Evolutionary conservation across 2,113 vertebrate genomes (phyloP).

Genomic region (Sigmodon hispidus): DNA sequence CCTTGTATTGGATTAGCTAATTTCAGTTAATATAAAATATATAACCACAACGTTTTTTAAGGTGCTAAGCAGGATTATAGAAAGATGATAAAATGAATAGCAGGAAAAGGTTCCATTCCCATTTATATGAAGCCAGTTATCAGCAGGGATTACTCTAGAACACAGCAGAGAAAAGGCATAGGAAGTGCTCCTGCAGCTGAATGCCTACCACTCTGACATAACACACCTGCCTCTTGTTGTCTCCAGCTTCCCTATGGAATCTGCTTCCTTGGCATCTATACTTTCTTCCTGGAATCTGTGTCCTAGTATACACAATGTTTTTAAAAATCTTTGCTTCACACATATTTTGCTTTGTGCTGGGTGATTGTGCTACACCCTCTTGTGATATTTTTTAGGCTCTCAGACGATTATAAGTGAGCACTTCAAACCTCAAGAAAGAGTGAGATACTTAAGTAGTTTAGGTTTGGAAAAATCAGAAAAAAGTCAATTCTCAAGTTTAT

Average conservation of each 20-base stretch:
- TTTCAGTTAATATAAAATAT: too few relatives aligned
- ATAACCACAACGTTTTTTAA: too few relatives aligned
- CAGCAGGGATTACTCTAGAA: slow-evolving; percentile 22
- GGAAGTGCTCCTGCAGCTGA: neutral
- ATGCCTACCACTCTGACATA: too few relatives aligned
- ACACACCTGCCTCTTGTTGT: neutral
- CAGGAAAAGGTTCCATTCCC: neutral
- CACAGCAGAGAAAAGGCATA: neutral
- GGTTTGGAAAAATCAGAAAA: neutral
- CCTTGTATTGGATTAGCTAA: neutral
- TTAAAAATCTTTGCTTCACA: neutral
- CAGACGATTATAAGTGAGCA: neutral
- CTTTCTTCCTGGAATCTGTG: too few relatives aligned
- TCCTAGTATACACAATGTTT: neutral
- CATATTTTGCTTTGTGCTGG: neutral
- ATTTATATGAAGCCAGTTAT: neutral
- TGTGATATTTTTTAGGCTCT: neutral
- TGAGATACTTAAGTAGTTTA: neutral
- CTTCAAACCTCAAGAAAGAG: neutral
- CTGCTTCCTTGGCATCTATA: too few relatives aligned
- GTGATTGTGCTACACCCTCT: neutral
- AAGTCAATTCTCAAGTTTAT: neutral
- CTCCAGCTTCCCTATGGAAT: too few relatives aligned
- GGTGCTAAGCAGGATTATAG: neutral
- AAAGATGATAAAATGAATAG: neutral